Evolutionary conservation across 2,797 vertebrate species (phyloP).

Genomic region (Lagocephalus sceleratus): DNA sequence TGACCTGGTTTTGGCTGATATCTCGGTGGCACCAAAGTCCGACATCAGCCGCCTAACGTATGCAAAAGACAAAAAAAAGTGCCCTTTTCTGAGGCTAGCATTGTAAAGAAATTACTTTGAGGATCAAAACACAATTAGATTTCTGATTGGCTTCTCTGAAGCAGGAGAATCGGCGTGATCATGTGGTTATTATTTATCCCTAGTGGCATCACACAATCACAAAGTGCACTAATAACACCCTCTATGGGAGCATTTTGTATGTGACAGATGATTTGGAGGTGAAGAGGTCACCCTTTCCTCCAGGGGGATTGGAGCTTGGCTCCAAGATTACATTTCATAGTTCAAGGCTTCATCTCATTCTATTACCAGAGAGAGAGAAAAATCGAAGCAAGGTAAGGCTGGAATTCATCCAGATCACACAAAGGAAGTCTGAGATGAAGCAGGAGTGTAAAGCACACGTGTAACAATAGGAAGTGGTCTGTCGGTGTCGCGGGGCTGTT

Average conservation of each 20-base stretch:
- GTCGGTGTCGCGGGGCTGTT: slow-evolving; percentile 20
- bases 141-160: slow-evolving; percentile 19
- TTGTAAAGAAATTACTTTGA: slow-evolving; percentile 23
- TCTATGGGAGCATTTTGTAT: slow-evolving; percentile 39
- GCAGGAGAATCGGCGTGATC: slow-evolving; percentile 7
- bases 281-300: slow-evolving; percentile 54
- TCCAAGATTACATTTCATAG: slow-evolving; percentile 50
- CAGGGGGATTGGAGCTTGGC: slow-evolving; percentile 35
- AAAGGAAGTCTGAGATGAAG: slow-evolving; percentile 15
- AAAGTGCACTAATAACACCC: slow-evolving; percentile 38
- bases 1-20: slow-evolving; percentile 2
- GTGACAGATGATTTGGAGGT: slow-evolving; percentile 41
- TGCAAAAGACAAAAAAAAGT: background rate
- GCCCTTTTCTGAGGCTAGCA: background rate
- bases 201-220: slow-evolving; percentile 1
- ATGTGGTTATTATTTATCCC: slow-evolving; percentile 40
- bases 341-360: slow-evolving; percentile 42
- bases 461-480: slow-evolving; percentile 37
- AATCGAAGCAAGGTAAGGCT: slow-evolving; percentile 31
- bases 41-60: background rate
- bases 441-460: slow-evolving; percentile 37
- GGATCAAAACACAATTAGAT: slow-evolving; percentile 31
- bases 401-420: slow-evolving; percentile 1
- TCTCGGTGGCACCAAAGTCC: too few relatives aligned
- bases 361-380: slow-evolving; percentile 24